phyloP scores from a whole-genome alignment of 2,888 invertebrate species.

The Poecilobothrus nobilitatus region DNA sequence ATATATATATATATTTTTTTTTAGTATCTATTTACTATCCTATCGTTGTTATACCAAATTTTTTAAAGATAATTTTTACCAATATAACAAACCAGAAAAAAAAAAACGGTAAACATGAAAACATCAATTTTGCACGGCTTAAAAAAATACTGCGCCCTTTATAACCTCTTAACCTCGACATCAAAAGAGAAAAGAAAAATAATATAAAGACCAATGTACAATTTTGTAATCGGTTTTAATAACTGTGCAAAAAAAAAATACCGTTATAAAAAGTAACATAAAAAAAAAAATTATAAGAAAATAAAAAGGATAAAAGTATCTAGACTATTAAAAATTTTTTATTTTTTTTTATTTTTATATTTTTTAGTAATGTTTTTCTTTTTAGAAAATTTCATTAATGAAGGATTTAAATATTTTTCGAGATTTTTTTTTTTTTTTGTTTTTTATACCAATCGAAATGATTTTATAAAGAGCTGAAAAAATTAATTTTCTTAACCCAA shows the following conservation, averaged over 20 bases:
- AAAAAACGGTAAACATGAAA: too few species aligned
- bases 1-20: too few species aligned
- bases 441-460: background rate
- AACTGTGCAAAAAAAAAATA: background rate
- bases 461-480: background rate
- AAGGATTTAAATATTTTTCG: background rate
- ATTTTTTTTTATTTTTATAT: too few species aligned
- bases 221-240: background rate
- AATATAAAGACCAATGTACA: background rate
- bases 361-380: too few species aligned
- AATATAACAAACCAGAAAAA: too few species aligned
- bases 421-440: background rate
- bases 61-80: too few species aligned
- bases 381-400: too few species aligned
- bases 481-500: background rate
- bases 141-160: background rate
- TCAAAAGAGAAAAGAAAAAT: background rate
- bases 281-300: background rate
- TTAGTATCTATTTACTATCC: too few species aligned
- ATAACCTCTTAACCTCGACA: background rate
- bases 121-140: constrained; percentile 2
- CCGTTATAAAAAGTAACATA: background rate
- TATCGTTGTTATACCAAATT: too few species aligned
- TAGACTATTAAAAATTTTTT: background rate
- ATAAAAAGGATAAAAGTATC: background rate